Evolutionary conservation across 2,797 vertebrate species (phyloP).

Genomic region (Diglossa cyanea): DNA sequence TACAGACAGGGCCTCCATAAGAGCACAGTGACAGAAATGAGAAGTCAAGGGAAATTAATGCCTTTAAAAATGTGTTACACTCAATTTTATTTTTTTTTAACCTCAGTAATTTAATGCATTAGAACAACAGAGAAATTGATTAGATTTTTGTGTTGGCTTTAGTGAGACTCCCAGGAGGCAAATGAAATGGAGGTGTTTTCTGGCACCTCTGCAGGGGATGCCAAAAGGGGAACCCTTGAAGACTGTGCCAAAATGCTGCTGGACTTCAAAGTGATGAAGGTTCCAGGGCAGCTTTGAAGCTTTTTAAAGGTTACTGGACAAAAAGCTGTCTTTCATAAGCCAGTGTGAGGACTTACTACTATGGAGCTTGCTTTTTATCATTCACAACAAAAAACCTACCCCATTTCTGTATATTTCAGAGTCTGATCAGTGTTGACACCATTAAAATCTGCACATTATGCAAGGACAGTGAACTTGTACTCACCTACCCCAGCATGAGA

Average conservation of each 20-base stretch:
- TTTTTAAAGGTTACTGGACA: not conserved
- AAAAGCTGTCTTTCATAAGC: not conserved
- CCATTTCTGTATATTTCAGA: not conserved
- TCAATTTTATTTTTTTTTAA: not conserved
- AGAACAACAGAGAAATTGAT: not conserved
- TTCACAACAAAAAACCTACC: not conserved
- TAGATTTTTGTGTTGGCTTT: not conserved
- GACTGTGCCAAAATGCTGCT: not conserved
- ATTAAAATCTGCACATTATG: not conserved
- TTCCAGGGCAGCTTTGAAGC: not conserved
- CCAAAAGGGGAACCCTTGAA: not conserved
- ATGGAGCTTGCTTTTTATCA: not conserved
- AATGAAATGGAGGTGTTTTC: not conserved
- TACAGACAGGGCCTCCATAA: not conserved
- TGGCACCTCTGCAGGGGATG: not conserved
- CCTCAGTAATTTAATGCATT: not conserved
- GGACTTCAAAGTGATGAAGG: not conserved
- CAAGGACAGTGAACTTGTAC: not conserved
- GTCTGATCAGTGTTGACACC: not conserved
- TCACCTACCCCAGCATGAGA: not conserved
- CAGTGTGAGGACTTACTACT: not conserved
- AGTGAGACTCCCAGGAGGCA: not conserved
- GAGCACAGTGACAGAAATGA: not conserved
- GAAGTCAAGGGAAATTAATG: not conserved
- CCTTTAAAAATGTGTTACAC: not conserved